Base-by-base conservation (phyloP, 2,888 invertebrate species). In the Arrhopalites spinosus region DNA sequence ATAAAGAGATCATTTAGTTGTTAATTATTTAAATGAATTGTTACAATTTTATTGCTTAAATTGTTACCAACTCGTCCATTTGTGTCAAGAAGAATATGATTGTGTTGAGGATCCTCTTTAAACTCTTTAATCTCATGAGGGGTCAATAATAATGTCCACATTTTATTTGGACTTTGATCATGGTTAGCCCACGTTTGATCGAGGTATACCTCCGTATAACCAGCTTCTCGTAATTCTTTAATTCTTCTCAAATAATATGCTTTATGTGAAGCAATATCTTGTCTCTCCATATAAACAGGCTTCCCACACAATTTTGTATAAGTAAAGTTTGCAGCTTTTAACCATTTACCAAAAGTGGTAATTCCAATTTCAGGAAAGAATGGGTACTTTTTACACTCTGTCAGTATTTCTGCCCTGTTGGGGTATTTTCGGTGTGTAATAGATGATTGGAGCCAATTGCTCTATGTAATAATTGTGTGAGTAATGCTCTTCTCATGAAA, bases 341-440 rank as follows among this genome's bases (percentile, higher is more conserved):
- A 23, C 67, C 50, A 68, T 23, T 23, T 45, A 1, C 67, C 23
- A 3, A 68, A 47, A 45, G 67, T 68, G 11, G 47, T 47, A 5
- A 45, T 1, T 15, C 47, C 23, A 13, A 68, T 15, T 20, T 2
- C 8, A n/a, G 67, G 67, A 17, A 68, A 68, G 1, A 2, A 1
- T 15, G 67, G 25, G 45, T 47, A 13, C 20, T 68, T 47, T 17
- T 11, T 1, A 43, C 66, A 67, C 23, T 23, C n/a, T 5, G 23
- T 68, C 29, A 50, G 25, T 8, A 69, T 69, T 27, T 30, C 5
- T 36, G 45, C 73, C 72, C 27, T 73, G 73, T 23, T 74, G 70
- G 56, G 74, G 78, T 72, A 67, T n/a, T 23, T 23, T 13, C 36
- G 36, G 5, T 7, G 5, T 36, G 11, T 36, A 36, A 36, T 7